A percentile compares a stretch with the other conserved stretches of the same genome.
Conservation (phyloP, 2,113 vertebrate genomes). For the Vulpes lagopus region DNA sequence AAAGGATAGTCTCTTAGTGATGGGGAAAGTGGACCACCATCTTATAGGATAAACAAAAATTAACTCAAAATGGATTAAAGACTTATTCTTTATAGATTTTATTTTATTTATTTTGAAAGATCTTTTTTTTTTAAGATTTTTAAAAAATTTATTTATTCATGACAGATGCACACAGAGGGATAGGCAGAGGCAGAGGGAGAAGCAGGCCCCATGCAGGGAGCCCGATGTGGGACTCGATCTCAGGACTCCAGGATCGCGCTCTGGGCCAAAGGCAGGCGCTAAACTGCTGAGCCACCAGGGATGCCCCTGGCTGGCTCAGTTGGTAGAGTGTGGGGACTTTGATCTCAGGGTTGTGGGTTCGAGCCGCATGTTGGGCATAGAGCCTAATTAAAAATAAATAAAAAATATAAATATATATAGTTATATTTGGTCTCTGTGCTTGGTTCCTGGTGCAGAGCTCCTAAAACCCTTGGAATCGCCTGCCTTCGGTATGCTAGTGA, state of each 20-base stretch:
- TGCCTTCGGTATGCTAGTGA: background rate
- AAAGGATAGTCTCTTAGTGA: no score
- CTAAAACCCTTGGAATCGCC: background rate
- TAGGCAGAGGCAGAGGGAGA: no score
- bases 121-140: no score
- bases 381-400: background rate
- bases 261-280: background rate
- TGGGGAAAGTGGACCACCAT: no score
- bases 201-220: background rate
- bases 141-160: no score
- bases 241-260: background rate
- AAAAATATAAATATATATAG: background rate
- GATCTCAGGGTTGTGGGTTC: background rate
- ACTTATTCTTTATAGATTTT: no score
- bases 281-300: no score
- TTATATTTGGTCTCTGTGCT: background rate
- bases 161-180: no score
- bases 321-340: background rate
- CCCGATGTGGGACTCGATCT: background rate
- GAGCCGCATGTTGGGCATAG: background rate
- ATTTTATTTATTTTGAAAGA: no score
- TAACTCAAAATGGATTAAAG: no score
- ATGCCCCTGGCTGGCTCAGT: background rate
- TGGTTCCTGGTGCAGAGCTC: background rate
- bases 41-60: no score